A percentile compares a stretch with the other conserved stretches of the same genome.
Evolutionary conservation across 2,113 vertebrate species (phyloP).

Genomic region (Neomonachus schauinslandi): DNA sequence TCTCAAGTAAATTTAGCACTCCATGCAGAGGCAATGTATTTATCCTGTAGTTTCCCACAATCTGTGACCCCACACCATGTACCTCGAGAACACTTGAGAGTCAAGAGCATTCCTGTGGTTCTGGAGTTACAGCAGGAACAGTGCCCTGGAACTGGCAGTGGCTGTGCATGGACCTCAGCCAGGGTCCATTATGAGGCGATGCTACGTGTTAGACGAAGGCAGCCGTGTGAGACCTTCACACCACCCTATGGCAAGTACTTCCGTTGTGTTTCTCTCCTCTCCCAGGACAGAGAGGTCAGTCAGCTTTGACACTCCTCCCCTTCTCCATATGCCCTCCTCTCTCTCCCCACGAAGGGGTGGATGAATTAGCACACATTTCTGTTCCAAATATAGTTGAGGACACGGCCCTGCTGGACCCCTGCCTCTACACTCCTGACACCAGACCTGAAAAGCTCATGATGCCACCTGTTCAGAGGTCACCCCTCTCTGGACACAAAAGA

Average conservation of each 20-base stretch:
- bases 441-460: neutral
- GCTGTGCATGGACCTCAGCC: neutral
- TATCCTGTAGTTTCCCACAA: neutral
- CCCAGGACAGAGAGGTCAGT: neutral
- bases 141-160: fast-evolving
- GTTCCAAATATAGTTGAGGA: neutral
- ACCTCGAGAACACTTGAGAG: neutral
- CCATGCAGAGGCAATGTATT: neutral
- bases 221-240: neutral
- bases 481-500: neutral
- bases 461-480: neutral
- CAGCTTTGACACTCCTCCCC: neutral
- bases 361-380: neutral
- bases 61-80: neutral
- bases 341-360: too few species aligned
- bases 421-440: neutral
- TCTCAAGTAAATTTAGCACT: neutral
- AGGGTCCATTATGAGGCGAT: fast-evolving
- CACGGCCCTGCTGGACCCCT: neutral
- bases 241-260: neutral
- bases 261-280: neutral
- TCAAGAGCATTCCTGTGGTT: neutral
- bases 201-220: neutral
- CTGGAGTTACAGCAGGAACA: neutral
- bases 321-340: neutral